A percentile compares a stretch with the other conserved stretches of the same genome.
Evolutionary conservation across 2,113 vertebrate genomes (phyloP).

Genomic region (Cottus gobio): DNA sequence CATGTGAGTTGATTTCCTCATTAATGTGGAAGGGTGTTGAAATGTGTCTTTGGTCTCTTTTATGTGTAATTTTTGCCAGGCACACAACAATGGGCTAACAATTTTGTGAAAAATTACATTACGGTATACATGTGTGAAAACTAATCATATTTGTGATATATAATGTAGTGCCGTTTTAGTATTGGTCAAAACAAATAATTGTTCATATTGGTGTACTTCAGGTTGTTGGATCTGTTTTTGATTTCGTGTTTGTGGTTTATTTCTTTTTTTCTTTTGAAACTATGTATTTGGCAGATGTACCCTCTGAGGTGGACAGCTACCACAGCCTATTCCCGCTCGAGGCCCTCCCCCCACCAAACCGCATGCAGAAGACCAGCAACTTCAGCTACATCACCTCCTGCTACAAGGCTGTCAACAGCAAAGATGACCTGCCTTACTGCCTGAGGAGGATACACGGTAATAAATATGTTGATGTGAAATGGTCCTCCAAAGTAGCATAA

Average conservation of each 20-base stretch:
- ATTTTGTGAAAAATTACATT: background rate
- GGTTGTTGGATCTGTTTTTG: background rate
- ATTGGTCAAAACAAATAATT: background rate
- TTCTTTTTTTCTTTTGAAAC: background rate
- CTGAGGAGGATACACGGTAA: constrained; percentile 98
- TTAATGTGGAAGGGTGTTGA: background rate
- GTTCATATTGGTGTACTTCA: background rate
- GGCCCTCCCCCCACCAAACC: constrained; percentile 93
- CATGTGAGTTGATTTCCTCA: constrained; percentile 3
- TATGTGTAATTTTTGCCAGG: too few relatives aligned
- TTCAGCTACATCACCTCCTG: constrained; percentile 99
- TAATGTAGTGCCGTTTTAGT: background rate
- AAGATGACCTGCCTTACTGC: constrained; percentile 98
- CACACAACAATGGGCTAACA: background rate
- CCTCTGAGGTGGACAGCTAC: constrained; percentile 97
- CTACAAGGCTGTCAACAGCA: constrained; percentile 99
- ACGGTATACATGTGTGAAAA: background rate
- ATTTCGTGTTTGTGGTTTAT: background rate
- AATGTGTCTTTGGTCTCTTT: constrained; percentile 35
- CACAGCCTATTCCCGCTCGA: constrained; percentile 98
- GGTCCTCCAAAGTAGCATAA: background rate
- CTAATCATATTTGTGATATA: background rate
- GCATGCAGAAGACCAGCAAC: constrained; percentile 98
- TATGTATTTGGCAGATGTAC: constrained; percentile 86
- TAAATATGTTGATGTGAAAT: constrained; percentile 29